A percentile compares a stretch with the other conserved stretches of the same genome.
Evolutionary conservation across 2,113 vertebrate genomes (phyloP).

Genomic region (Pteruthius melanotis): DNA sequence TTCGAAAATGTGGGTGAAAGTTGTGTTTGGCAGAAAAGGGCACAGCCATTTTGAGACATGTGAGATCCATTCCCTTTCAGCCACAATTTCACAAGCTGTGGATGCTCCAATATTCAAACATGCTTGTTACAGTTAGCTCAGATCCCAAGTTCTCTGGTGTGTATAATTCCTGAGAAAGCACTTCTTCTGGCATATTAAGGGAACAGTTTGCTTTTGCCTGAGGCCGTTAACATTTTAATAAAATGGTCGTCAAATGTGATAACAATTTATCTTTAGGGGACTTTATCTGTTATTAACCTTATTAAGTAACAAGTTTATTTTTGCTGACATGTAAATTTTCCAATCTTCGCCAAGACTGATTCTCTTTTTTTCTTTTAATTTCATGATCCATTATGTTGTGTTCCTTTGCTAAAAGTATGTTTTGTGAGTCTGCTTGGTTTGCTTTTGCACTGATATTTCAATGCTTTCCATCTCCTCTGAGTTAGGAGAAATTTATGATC

Average conservation of each 20-base stretch:
- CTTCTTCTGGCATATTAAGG: conserved; percentile 73
- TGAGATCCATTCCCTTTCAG: conserved; percentile 11
- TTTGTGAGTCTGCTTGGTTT: conserved; percentile 61
- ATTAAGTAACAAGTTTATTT: conserved; percentile 72
- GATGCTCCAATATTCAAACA: conserved; percentile 67
- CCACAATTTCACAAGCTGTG: conserved; percentile 33
- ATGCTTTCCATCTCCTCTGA: conserved; percentile 45
- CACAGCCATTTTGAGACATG: conserved; percentile 3
- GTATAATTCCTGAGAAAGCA: conserved; percentile 67
- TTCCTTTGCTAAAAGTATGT: conserved; percentile 44
- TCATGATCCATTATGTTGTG: conserved; percentile 43
- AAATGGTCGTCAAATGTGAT: conserved; percentile 72
- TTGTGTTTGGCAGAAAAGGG: conserved; percentile 29
- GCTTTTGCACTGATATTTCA: conserved; percentile 51
- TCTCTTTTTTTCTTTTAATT: conserved; percentile 16
- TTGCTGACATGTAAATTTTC: conserved; percentile 68
- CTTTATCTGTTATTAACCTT: conserved; percentile 76
- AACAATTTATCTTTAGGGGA: conserved; percentile 70
- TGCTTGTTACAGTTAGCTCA: conserved; percentile 50
- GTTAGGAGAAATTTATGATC: conserved; percentile 53
- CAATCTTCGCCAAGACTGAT: conserved; percentile 23
- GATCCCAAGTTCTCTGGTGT: conserved; percentile 53
- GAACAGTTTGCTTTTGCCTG: conserved; percentile 77
- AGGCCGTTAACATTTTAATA: conserved; percentile 78
- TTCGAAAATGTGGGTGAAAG: neutral